Evolutionary conservation across 2,888 invertebrate genomes (phyloP), one percentile per base, ranked within the genome.

Genomic region (Trichopria drosophilae): DNA sequence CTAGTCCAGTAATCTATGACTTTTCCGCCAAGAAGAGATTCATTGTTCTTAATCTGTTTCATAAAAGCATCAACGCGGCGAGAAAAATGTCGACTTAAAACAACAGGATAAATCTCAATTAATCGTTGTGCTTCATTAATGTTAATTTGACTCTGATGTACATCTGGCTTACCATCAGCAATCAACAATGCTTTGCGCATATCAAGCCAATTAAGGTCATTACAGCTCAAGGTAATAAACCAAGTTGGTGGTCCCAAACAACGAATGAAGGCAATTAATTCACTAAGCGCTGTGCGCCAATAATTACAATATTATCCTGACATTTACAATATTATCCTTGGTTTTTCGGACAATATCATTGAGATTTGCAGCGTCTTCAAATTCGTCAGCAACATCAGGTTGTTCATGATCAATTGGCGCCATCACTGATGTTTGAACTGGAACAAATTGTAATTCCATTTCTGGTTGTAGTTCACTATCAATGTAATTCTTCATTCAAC

Each of bases 161-260:
- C 15, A 16, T 36, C 36, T 3, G 51, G 12, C 15, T 63, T 36
- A 13, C 58, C 55, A 54, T 63, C 67, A 0, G 63, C 64, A 6
- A 69, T 64, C 4, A 72, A 51, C 6, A 71, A 58, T 0, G 71
- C 52, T 69, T 68, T 66, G 0, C 60, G 56, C 61, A 68, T 69
- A 18, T 72, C 71, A 2, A 58, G 13, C 69, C 68, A 71, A 46
- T 64, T 44, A 1, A 66, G 39, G 46, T 67, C 64, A 52, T 67
- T 66, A 28, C 35, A 51, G 31, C 50, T 57, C 2, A 55, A 53
- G 6, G 57, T 57, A 10, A 59, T 6, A 49, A 69, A 70, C 64
- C 62, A 70, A 2, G 66, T 59, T 1, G 69, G 70, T 50, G 69
- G 62, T 4, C 68, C 70, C n/a, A 71, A 36, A 59, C 28, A 65